Conservation (phyloP, 2,113 vertebrate genomes). For the Telmatochromis bifrenatus region DNA sequence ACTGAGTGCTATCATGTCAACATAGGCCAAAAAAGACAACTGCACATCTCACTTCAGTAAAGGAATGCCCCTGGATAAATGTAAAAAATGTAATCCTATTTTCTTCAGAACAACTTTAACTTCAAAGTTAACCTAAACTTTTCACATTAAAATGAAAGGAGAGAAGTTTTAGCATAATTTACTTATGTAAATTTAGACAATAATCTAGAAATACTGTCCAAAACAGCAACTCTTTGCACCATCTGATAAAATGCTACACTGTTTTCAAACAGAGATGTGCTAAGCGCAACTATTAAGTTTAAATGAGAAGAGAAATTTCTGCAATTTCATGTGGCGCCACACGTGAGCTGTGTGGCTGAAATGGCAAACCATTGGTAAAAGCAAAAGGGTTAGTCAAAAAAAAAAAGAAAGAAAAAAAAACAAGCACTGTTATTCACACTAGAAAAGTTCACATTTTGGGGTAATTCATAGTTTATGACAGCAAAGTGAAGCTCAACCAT, state of each 20-base stretch:
- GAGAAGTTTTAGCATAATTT: background rate
- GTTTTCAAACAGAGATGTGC: background rate
- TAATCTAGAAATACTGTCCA: background rate
- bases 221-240: background rate
- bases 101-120: background rate
- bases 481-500: background rate
- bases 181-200: background rate
- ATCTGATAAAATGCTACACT: background rate
- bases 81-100: background rate
- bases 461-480: background rate
- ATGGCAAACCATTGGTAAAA: background rate
- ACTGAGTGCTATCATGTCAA: background rate
- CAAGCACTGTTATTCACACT: background rate
- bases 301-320: background rate
- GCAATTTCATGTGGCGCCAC: background rate
- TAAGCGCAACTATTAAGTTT: background rate
- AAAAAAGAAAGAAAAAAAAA: accelerated
- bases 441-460: background rate
- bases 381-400: background rate
- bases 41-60: background rate
- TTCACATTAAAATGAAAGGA: background rate
- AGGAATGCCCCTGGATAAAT: background rate
- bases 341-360: background rate
- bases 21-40: background rate
- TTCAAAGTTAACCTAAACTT: background rate